Evolutionary conservation across 2,888 invertebrate species (phyloP), one percentile per base, ranked within the genome.

Genomic region (Lobophora halterata): DNA sequence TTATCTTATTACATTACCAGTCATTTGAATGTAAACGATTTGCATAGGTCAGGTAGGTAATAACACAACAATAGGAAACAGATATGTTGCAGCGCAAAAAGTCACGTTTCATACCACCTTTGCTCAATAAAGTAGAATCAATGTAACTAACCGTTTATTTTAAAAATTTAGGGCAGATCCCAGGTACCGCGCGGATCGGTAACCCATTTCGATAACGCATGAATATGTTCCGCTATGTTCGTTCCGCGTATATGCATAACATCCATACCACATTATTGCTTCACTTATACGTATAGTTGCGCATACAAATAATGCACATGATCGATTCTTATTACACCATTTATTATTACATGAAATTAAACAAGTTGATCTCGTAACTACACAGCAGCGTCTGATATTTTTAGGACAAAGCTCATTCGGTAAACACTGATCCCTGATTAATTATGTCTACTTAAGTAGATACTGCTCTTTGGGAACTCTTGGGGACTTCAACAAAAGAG

Each of bases 341-440:
- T 62, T 56, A 57, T n/a, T n/a, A n/a, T n/a, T 57, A 62, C 60
- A 60, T 60, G n/a, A n/a, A n/a, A n/a, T 44, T 45, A 60, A 67
- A 60, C 59, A 46, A 49, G 39, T 36, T 58, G 47, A 55, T 61
- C 57, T 59, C 60, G 58, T 65, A 63, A 61, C 61, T 61, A 9
- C n/a, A 7, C 7, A 11, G 9, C 10, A 9, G 5, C 12, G 11
- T 11, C 11, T 11, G 11, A 1, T 6, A 11, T 23, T n/a, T 12
- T 6, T 5, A 3, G 11, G 1, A 11, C 21, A 10, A 23, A 17
- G 21, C 10, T 23, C 14, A 7, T 21, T 31, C 16, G 14, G n/a
- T 21, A n/a, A 12, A 24, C 11, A 21, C 21, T 21, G 6, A 12
- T 5, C 12, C n/a, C 3, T 12, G 10, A 24, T 7, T 1, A 11